Evolutionary conservation across 1,140 invertebrate genomes (phyloP).

Genomic region (Linepithema humile): DNA sequence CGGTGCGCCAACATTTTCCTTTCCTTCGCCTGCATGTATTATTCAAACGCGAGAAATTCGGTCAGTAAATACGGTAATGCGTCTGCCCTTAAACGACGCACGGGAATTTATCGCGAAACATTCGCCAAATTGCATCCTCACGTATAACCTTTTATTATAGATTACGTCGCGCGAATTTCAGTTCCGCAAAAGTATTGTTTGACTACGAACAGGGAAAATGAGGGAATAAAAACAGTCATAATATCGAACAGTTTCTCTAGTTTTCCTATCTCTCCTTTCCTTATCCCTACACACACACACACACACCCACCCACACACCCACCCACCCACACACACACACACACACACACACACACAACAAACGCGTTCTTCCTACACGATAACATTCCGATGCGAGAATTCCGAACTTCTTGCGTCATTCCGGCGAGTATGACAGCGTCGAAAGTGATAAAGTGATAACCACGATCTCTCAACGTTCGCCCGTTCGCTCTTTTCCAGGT

Average conservation of each 20-base stretch:
- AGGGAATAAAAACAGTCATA: background rate
- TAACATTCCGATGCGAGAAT: background rate
- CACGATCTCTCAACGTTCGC: background rate
- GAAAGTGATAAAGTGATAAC: background rate
- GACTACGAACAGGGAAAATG: background rate
- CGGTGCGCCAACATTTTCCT: slow-evolving; percentile 2
- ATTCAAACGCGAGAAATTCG: slow-evolving; percentile 31
- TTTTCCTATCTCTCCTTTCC: background rate
- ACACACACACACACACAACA: no score
- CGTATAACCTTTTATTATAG: background rate
- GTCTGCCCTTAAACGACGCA: background rate
- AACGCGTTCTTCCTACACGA: background rate
- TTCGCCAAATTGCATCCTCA: background rate
- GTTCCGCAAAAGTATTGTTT: background rate
- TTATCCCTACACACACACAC: no score
- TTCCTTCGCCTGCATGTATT: slow-evolving; percentile 11
- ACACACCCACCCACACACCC: no score
- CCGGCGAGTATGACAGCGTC: background rate
- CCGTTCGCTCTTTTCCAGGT: slow-evolving; percentile 72
- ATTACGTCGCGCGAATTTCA: background rate
- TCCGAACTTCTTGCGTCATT: background rate
- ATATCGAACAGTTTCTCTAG: background rate
- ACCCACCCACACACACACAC: no score
- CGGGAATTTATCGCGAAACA: background rate
- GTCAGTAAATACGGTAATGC: slow-evolving; percentile 33